These are phyloP conservation scores for Sylvilagus floridanus DNA, from an alignment of 2,797 vertebrate species.

Conservation along the genomic window DNA sequence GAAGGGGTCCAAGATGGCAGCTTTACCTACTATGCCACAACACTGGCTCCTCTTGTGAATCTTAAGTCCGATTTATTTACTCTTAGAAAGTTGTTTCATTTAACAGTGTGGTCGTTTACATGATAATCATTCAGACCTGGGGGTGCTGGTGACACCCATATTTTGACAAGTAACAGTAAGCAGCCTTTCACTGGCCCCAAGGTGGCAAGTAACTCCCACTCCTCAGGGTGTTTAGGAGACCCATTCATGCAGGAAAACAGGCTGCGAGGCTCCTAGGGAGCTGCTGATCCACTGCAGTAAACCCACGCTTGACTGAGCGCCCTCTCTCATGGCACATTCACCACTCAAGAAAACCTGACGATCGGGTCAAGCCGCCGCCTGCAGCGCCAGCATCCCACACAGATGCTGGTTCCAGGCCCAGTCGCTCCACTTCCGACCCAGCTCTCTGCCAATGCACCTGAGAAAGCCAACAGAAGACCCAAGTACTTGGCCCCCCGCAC, in stretches of 20 bases:
- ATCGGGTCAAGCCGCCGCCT: too few relatives aligned
- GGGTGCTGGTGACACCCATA: not conserved
- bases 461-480: too few relatives aligned
- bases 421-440: too few relatives aligned
- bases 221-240: not conserved
- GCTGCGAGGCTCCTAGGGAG: not conserved
- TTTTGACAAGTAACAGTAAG: conserved; percentile 29
- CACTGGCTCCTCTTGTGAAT: conserved; percentile 55
- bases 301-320: not conserved
- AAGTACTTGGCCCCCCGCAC: too few relatives aligned
- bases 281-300: not conserved
- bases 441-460: too few relatives aligned
- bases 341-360: not conserved
- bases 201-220: not conserved
- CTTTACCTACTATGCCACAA: too few relatives aligned
- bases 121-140: conserved; percentile 48
- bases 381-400: too few relatives aligned
- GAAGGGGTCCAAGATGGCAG: too few relatives aligned
- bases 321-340: not conserved
- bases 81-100: conserved; percentile 60
- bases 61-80: conserved; percentile 45
- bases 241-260: not conserved
- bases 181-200: not conserved
- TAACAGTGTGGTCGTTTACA: conserved; percentile 74
- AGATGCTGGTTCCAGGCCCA: too few relatives aligned